A percentile compares a stretch with the other conserved stretches of the same genome.
These are phyloP conservation scores for Artemisiospiza belli DNA, from an alignment of 2,113 vertebrate genomes.

Conservation along the genomic window DNA sequence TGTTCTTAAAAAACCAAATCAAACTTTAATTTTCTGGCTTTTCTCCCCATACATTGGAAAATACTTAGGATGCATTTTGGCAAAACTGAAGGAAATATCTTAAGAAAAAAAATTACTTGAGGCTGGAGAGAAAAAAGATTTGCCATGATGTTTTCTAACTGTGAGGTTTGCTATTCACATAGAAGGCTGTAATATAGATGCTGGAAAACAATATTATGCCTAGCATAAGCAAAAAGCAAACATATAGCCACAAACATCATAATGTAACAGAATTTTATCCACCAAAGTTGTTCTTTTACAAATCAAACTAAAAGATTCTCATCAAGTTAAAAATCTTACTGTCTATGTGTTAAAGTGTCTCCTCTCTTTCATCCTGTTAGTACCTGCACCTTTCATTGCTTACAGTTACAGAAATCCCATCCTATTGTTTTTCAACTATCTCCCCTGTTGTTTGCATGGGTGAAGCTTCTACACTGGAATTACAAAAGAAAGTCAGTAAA, in stretches of 20 bases:
- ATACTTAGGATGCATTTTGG: not conserved
- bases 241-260: not conserved
- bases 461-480: not conserved
- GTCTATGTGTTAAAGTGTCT: not conserved
- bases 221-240: not conserved
- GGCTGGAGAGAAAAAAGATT: not conserved
- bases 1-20: not conserved
- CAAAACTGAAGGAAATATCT: conserved; percentile 26
- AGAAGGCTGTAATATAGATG: not conserved
- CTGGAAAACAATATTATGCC: not conserved
- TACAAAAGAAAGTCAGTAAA: not conserved
- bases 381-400: not conserved
- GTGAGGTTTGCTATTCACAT: not conserved
- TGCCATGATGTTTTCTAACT: not conserved
- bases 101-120: not conserved
- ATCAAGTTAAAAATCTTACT: not conserved
- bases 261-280: not conserved
- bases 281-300: not conserved
- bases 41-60: not conserved
- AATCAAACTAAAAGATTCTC: not conserved
- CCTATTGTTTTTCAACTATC: not conserved
- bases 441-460: not conserved
- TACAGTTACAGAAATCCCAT: not conserved
- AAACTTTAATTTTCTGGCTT: not conserved
- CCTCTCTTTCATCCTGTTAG: not conserved